A percentile compares a stretch with the other conserved stretches of the same genome.
Conservation (phyloP, 2,113 vertebrate genomes). For the Spheniscus mendiculus region DNA sequence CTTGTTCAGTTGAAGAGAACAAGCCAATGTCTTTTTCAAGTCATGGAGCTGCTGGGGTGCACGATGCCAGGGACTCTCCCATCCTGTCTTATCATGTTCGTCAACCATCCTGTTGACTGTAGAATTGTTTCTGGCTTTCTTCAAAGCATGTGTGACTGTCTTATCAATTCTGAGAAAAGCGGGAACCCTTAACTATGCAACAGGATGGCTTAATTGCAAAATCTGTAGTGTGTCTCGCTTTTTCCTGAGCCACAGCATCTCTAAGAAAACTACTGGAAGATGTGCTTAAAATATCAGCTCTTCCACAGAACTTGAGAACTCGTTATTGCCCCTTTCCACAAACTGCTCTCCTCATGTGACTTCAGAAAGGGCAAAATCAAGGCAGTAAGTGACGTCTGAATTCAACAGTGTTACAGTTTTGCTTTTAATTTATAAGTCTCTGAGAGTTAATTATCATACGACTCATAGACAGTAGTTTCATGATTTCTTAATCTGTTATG, state of each 20-base stretch:
- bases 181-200: background rate
- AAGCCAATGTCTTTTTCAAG: background rate
- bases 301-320: background rate
- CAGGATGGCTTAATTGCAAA: constrained; percentile 40
- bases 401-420: background rate
- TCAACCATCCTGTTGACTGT: constrained; percentile 59
- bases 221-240: constrained; percentile 34
- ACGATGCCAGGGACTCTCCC: constrained; percentile 35
- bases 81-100: constrained; percentile 60
- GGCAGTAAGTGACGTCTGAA: background rate
- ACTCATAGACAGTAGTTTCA: background rate
- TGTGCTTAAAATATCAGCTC: background rate
- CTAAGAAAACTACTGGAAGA: background rate
- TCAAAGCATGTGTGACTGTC: background rate
- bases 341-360: background rate
- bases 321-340: background rate
- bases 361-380: constrained; percentile 22
- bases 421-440: background rate
- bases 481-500: background rate
- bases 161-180: constrained; percentile 6
- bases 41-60: background rate
- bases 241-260: constrained; percentile 37
- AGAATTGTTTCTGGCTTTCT: constrained; percentile 18
- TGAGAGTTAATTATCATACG: background rate
- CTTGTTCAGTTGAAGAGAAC: background rate